phyloP scores from a whole-genome alignment of 2,797 vertebrate species.

The Petrocephalus sullivani region DNA sequence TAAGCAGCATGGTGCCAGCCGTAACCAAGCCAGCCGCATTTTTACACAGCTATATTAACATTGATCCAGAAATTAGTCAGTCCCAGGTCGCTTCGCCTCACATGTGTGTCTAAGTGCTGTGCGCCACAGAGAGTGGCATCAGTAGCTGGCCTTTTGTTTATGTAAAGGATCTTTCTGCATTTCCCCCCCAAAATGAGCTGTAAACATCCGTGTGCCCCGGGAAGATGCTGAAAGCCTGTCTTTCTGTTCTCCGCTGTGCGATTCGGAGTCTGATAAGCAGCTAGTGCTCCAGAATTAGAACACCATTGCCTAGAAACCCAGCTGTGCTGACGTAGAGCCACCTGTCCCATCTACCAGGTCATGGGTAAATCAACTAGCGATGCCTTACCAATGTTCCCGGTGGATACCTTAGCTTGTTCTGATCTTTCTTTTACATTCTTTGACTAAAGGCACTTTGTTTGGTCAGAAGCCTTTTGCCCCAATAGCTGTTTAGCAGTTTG shows the following conservation, averaged over 20 bases:
- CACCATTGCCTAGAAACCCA: not conserved
- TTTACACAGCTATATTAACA: not conserved
- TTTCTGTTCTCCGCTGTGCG: not conserved
- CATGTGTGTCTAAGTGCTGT: not conserved
- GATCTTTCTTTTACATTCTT: not conserved
- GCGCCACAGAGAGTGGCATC: not conserved
- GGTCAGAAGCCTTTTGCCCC: not conserved
- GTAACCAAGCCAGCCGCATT: not conserved
- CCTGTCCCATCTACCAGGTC: not conserved
- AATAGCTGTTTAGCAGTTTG: not conserved
- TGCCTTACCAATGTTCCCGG: too few species aligned
- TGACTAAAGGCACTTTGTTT: not conserved
- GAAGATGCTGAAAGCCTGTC: conserved; percentile 13
- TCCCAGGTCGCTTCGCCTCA: not conserved
- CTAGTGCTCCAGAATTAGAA: conserved; percentile 17
- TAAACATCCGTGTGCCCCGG: conserved; percentile 27
- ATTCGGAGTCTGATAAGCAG: not conserved
- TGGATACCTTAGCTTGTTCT: not conserved
- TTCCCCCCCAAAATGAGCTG: conserved; percentile 15
- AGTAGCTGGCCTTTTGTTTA: not conserved
- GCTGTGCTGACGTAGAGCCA: not conserved
- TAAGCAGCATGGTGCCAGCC: not conserved
- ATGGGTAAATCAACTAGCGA: too few species aligned
- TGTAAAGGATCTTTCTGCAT: not conserved
- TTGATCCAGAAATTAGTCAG: not conserved